These are phyloP conservation scores for Temnothorax curvispinosus DNA, from an alignment of 1,140 invertebrate genomes.

Conservation along the genomic window DNA sequence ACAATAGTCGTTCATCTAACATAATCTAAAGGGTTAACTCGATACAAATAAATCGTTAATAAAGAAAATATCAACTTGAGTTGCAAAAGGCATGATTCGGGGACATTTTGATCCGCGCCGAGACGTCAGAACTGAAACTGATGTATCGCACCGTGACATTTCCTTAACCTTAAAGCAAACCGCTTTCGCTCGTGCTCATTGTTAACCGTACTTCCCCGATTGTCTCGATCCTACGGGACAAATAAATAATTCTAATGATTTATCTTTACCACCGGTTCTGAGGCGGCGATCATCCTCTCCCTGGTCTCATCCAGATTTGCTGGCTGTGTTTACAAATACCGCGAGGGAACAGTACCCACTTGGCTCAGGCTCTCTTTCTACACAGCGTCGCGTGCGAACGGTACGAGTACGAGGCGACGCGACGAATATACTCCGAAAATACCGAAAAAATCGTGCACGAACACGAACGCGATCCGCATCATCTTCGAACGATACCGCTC, in stretches of 20 bases:
- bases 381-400: neutral
- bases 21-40: neutral
- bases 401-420: neutral
- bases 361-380: neutral
- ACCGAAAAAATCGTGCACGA: neutral
- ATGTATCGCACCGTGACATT: no score
- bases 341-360: conserved; percentile 31
- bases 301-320: conserved; percentile 92
- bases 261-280: conserved; percentile 90
- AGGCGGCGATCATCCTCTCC: conserved; percentile 92
- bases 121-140: neutral
- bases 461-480: neutral
- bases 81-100: neutral
- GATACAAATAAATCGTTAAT: neutral
- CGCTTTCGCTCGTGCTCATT: neutral
- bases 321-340: conserved; percentile 69
- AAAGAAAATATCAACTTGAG: neutral
- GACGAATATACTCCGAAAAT: neutral
- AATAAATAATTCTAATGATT: conserved; percentile 22
- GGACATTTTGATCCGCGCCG: neutral
- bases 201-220: neutral
- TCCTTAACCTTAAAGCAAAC: neutral
- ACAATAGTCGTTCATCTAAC: neutral
- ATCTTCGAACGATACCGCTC: conserved; percentile 42
- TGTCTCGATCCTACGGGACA: neutral